Conservation (phyloP, 2,113 vertebrate species). For the Sinocyclocheilus anophthalmus region DNA sequence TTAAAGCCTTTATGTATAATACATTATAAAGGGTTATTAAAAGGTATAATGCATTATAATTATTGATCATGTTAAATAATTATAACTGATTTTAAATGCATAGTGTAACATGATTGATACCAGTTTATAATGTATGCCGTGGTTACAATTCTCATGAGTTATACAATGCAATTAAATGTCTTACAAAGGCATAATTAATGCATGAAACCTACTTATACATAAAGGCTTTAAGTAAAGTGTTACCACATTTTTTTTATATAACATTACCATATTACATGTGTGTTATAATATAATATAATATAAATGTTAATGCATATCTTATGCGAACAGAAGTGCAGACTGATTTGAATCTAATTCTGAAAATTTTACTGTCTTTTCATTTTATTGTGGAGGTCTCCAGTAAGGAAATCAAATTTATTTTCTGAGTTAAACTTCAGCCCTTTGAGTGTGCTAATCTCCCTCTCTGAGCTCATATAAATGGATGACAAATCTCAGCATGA, state of each 20-base stretch:
- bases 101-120: too few species aligned
- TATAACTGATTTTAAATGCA: too few species aligned
- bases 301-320: neutral
- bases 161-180: too few species aligned
- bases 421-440: constrained; percentile 4
- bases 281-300: constrained; percentile 16
- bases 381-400: neutral
- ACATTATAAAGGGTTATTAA: too few species aligned
- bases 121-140: too few species aligned
- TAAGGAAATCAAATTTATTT: constrained; percentile 4
- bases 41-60: too few species aligned
- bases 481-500: constrained; percentile 17
- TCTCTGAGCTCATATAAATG: constrained; percentile 3
- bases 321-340: neutral
- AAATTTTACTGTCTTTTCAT: neutral
- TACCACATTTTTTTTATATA: neutral
- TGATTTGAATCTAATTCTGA: neutral
- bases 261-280: neutral
- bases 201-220: too few species aligned
- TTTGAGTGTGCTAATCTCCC: constrained; percentile 3
- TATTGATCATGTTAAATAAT: too few species aligned
- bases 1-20: too few species aligned
- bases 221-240: neutral
- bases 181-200: too few species aligned
- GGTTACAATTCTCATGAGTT: too few species aligned